Percentiles rank a stretch among this genome's conserved stretches.
phyloP scores from a whole-genome alignment of 2,113 vertebrate genomes.

The Panurus biarmicus region DNA sequence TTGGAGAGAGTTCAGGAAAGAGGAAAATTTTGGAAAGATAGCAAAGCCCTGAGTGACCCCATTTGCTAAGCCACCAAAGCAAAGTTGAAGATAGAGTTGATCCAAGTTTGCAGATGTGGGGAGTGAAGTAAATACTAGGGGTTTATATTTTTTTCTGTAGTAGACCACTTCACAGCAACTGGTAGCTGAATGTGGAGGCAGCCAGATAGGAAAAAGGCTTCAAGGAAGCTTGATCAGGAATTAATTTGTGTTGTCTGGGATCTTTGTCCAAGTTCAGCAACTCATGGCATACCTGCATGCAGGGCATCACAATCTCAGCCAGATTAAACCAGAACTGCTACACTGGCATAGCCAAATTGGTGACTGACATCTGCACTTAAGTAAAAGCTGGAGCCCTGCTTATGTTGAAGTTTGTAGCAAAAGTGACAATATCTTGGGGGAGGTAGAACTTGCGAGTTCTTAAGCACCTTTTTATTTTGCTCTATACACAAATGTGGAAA shows the following conservation, averaged over 20 bases:
- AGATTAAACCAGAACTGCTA: neutral
- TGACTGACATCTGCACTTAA: neutral
- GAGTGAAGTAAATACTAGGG: neutral
- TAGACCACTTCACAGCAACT: neutral
- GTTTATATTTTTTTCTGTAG: neutral
- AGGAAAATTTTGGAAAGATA: neutral
- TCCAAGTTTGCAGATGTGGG: neutral
- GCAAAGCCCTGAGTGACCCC: neutral
- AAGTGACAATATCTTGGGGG: neutral
- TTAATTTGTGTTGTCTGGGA: neutral
- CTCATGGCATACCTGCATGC: neutral
- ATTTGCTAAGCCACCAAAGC: neutral
- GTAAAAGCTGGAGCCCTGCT: neutral
- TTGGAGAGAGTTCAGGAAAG: neutral
- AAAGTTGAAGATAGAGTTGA: neutral
- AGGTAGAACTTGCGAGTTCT: neutral
- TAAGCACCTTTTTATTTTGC: neutral
- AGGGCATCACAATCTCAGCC: neutral
- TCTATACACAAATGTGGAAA: neutral
- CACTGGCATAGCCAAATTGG: neutral
- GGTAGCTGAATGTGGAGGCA: neutral
- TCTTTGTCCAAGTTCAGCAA: neutral
- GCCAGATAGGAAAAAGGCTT: neutral
- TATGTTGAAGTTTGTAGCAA: neutral
- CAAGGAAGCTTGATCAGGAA: neutral